Evolutionary conservation across 2,113 vertebrate species (phyloP).

Genomic region (Laticauda colubrina): DNA sequence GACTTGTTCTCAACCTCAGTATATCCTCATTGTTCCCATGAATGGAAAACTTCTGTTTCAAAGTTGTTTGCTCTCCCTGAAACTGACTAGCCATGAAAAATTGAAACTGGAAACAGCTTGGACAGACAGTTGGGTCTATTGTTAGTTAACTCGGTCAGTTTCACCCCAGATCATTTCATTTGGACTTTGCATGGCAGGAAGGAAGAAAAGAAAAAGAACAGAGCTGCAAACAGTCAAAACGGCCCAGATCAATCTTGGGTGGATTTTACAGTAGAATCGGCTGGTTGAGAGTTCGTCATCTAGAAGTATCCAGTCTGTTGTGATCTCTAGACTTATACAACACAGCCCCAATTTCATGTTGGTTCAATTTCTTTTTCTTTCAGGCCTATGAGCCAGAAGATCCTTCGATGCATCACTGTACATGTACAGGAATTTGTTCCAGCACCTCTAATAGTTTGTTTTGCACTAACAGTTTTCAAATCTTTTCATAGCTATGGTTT

Average conservation of each 20-base stretch:
- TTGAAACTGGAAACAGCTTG: not conserved
- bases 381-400: not conserved
- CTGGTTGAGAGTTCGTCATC: not conserved
- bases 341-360: not conserved
- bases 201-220: not conserved
- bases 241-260: not conserved
- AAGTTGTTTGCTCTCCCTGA: not conserved
- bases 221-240: not conserved
- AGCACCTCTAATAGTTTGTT: not conserved
- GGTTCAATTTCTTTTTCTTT: not conserved
- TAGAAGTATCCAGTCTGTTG: not conserved
- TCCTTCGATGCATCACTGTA: not conserved
- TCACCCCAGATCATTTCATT: not conserved
- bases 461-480: not conserved
- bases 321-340: not conserved
- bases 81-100: not conserved
- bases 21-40: not conserved
- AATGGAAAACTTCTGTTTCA: not conserved
- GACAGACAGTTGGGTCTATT: not conserved
- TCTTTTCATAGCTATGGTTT: not conserved
- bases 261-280: not conserved
- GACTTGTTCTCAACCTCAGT: not conserved
- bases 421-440: not conserved
- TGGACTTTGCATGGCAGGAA: not conserved
- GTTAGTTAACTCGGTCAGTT: not conserved